Evolutionary conservation across 2,113 vertebrate genomes (phyloP).

Genomic region (Clarias gariepinus): DNA sequence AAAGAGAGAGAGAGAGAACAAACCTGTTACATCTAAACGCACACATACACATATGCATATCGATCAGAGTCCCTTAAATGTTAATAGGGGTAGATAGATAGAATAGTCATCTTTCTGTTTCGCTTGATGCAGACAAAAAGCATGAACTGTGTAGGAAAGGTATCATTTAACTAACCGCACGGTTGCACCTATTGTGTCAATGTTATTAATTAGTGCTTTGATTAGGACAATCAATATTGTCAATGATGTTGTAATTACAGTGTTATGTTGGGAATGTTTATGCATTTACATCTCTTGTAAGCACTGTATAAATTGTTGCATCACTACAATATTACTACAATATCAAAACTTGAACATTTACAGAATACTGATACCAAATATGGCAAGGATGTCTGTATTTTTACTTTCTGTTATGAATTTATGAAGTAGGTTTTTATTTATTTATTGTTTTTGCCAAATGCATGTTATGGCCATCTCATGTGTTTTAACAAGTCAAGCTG

Average conservation of each 20-base stretch:
- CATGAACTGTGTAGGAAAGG: neutral
- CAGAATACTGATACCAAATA: neutral
- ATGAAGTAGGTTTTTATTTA: neutral
- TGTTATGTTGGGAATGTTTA: neutral
- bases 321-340: neutral
- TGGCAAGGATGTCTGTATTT: neutral
- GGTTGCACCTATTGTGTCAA: neutral
- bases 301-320: neutral
- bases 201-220: neutral
- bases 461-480: neutral
- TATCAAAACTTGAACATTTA: neutral
- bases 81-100: neutral
- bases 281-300: neutral
- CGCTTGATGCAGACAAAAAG: neutral
- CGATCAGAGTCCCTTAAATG: neutral
- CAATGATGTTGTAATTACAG: neutral
- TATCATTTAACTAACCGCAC: neutral
- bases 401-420: neutral
- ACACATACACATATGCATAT: neutral
- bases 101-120: neutral
- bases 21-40: constrained; percentile 23
- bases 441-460: neutral
- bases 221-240: neutral
- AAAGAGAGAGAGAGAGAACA: constrained; percentile 3
- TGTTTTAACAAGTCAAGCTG: neutral